Conservation (phyloP, 2,113 vertebrate species). For the Rana temporaria region DNA sequence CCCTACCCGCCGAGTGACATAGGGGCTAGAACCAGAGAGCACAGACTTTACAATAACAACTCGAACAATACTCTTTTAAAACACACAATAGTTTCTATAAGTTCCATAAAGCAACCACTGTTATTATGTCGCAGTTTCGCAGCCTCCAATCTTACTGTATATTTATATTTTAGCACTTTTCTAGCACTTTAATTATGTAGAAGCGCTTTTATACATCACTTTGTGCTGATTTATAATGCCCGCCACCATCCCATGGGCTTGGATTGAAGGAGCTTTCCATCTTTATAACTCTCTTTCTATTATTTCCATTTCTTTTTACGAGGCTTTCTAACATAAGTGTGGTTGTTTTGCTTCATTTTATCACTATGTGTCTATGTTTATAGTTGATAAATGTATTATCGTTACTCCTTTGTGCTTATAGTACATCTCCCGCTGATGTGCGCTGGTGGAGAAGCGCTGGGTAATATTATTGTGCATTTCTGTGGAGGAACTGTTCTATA, state of each 20-base stretch:
- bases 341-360: constrained; percentile 9
- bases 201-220: neutral
- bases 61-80: too few species aligned
- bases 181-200: neutral
- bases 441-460: neutral
- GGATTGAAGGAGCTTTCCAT: neutral
- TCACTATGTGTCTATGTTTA: neutral
- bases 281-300: neutral
- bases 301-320: constrained; percentile 5
- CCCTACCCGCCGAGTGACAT: too few species aligned
- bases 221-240: constrained; percentile 3
- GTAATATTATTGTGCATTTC: too few species aligned
- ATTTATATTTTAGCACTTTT: neutral
- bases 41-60: too few species aligned
- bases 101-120: neutral
- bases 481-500: too few species aligned
- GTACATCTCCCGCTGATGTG: neutral
- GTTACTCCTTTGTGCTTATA: neutral
- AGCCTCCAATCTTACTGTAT: neutral
- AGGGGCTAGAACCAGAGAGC: too few species aligned
- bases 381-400: constrained; percentile 16
- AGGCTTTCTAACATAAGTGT: neutral
- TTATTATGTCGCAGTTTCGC: neutral
- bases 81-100: too few species aligned
- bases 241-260: neutral